A percentile compares a stretch with the other conserved stretches of the same genome.
Evolutionary conservation across 2,888 invertebrate genomes (phyloP).

Genomic region (Cryptocephalus primarius): DNA sequence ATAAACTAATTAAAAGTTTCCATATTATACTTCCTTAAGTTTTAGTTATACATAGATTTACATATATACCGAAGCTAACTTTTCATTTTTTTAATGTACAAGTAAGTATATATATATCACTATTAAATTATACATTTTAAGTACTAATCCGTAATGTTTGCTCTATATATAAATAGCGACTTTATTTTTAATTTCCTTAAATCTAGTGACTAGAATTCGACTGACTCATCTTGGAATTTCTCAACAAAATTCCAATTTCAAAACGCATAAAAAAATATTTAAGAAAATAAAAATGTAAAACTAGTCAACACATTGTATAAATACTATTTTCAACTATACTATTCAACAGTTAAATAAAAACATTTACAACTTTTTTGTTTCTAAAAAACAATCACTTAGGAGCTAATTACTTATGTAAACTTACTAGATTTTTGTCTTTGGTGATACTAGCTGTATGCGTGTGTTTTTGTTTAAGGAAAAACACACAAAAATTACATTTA

Average conservation of each 20-base stretch:
- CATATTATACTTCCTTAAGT: too few species aligned
- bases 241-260: constrained; percentile 4
- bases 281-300: constrained; percentile 2
- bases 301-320: constrained; percentile 5
- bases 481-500: neutral
- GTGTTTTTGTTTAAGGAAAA: neutral
- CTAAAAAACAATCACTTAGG: neutral
- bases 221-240: constrained; percentile 8
- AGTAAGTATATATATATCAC: too few species aligned
- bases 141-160: too few species aligned
- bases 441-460: constrained; percentile 10
- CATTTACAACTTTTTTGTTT: neutral
- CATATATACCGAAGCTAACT: too few species aligned
- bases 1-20: too few species aligned
- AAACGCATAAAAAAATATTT: constrained; percentile 1
- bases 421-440: constrained; percentile 8
- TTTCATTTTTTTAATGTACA: too few species aligned
- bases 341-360: neutral
- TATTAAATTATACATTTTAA: too few species aligned
- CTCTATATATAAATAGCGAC: too few species aligned
- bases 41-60: too few species aligned
- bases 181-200: constrained; percentile 3
- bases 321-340: neutral
- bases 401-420: neutral
- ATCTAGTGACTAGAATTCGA: constrained; percentile 15